Conservation (phyloP, 2,888 invertebrate species). For the Carterocephalus palaemon region DNA sequence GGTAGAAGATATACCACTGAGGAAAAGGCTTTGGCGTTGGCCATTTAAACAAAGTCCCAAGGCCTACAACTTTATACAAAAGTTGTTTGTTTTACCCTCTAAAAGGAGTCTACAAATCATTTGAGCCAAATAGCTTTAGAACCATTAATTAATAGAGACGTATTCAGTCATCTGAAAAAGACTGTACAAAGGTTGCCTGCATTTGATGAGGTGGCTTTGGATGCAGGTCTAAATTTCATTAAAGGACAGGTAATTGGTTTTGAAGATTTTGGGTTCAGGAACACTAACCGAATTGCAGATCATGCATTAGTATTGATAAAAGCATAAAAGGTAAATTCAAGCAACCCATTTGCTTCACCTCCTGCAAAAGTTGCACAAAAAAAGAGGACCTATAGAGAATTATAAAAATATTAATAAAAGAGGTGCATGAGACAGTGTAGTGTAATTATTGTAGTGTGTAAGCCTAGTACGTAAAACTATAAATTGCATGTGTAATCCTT, state of each 20-base stretch:
- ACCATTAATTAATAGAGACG: constrained; percentile 3
- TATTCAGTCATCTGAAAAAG: constrained; percentile 2
- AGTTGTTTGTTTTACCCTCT: constrained; percentile 9
- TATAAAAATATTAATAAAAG: constrained; percentile 10
- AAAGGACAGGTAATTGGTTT: constrained; percentile 4
- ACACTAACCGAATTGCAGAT: constrained; percentile 19
- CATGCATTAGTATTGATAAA: constrained; percentile 27
- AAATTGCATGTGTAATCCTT: constrained; percentile 19
- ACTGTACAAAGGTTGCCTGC: neutral
- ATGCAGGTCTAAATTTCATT: constrained; percentile 5
- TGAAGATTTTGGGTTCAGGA: constrained; percentile 1
- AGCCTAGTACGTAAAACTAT: too few relatives aligned
- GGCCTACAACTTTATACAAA: constrained; percentile 8
- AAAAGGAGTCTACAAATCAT: constrained; percentile 7
- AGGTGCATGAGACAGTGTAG: constrained; percentile 5
- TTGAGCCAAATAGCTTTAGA: neutral
- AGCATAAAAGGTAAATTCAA: constrained; percentile 25
- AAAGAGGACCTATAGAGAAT: constrained; percentile 13
- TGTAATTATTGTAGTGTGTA: too few relatives aligned
- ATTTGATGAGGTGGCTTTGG: constrained; percentile 16
- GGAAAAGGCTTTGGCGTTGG: constrained; percentile 2
- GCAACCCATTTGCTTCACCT: constrained; percentile 26
- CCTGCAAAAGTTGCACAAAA: constrained; percentile 23
- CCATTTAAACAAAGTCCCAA: constrained; percentile 15
- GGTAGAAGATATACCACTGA: constrained; percentile 9